phyloP scores from a whole-genome alignment of 1,140 invertebrate species.

The Drosophila biarmipes region DNA sequence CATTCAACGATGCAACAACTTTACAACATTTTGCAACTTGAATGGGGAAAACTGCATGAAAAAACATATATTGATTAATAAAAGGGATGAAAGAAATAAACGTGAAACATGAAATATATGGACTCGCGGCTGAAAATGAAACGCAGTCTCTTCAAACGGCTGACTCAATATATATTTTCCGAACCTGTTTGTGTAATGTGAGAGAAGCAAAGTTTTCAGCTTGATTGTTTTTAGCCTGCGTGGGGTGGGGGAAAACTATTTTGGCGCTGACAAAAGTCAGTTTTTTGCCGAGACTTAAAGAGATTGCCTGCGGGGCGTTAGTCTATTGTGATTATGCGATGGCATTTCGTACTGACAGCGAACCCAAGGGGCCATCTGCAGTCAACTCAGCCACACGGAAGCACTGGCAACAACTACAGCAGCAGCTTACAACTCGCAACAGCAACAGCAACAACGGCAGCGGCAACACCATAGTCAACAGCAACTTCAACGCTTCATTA shows the following conservation, averaged over 20 bases:
- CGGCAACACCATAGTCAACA: constrained; percentile 9
- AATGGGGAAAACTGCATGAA: constrained; percentile 8
- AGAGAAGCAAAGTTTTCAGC: constrained; percentile 42
- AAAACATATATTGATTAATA: constrained; percentile 45
- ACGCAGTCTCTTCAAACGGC: constrained; percentile 18
- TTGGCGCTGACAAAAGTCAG: constrained; percentile 43
- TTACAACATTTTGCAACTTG: constrained; percentile 30
- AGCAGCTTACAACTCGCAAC: background rate
- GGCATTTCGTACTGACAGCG: constrained; percentile 52
- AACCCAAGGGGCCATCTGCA: constrained; percentile 44
- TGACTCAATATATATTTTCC: constrained; percentile 25
- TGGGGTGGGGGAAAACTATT: constrained; percentile 27
- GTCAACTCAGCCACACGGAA: constrained; percentile 55
- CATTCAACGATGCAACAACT: constrained; percentile 42
- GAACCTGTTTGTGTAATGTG: constrained; percentile 30
- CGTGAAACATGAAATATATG: constrained; percentile 10
- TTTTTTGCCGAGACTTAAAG: constrained; percentile 30
- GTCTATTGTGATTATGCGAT: constrained; percentile 78
- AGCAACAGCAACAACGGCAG: constrained; percentile 4
- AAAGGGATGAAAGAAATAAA: constrained; percentile 10
- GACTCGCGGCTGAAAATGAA: constrained; percentile 22
- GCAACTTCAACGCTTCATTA: constrained; percentile 62
- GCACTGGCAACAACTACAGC: constrained; percentile 44
- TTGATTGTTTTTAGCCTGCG: constrained; percentile 25
- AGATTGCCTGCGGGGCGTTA: constrained; percentile 58